phyloP scores from a whole-genome alignment of 64 coral and sea anemone genomes.

The Actinia equina region DNA sequence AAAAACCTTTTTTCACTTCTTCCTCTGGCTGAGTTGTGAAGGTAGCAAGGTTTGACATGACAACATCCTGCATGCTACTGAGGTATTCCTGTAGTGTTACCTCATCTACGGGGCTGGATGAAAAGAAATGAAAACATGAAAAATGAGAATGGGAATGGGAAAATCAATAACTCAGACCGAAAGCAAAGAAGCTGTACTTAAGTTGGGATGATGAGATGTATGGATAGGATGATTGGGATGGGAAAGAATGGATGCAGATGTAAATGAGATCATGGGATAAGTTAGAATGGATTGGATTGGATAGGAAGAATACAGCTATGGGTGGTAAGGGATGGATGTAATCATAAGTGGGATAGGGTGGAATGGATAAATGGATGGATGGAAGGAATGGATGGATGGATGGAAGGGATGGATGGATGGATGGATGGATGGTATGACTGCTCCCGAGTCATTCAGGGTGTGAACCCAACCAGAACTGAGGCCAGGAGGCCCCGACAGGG shows the following conservation, averaged over 20 bases:
- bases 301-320: neutral
- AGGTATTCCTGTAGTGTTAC: conserved; percentile 44
- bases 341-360: neutral
- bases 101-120: conserved; percentile 21
- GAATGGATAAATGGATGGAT: neutral
- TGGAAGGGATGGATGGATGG: no score
- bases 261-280: neutral
- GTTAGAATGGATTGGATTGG: no score
- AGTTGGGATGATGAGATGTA: no score
- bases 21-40: conserved; percentile 16
- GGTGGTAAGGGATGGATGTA: neutral
- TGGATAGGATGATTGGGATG: neutral
- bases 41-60: conserved; percentile 38
- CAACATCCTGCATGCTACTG: conserved; percentile 51
- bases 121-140: neutral
- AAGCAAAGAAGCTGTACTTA: neutral
- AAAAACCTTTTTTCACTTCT: conserved; percentile 37
- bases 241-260: neutral
- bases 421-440: neutral
- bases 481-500: no score
- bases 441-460: no score
- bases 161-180: neutral
- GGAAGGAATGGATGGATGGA: neutral
- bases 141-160: neutral
- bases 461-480: no score